Percentiles rank a stretch among this genome's conserved stretches.
These are phyloP conservation scores for Pontoporia blainvillei DNA, from an alignment of 2,113 vertebrate species.

Conservation along the genomic window DNA sequence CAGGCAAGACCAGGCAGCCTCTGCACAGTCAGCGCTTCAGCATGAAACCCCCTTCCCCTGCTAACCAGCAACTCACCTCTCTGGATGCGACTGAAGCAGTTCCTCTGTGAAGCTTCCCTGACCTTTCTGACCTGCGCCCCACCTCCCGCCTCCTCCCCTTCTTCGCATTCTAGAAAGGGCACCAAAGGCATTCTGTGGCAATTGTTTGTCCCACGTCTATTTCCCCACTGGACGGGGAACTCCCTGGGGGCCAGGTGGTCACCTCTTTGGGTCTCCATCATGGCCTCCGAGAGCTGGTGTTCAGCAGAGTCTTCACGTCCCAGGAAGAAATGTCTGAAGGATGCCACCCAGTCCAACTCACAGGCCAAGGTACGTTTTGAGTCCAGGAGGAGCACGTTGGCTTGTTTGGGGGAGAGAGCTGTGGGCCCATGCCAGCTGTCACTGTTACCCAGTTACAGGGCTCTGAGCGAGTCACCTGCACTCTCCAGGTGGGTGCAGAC, in stretches of 20 bases:
- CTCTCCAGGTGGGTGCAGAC: background rate
- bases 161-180: background rate
- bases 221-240: background rate
- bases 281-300: background rate
- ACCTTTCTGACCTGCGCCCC: too few relatives aligned
- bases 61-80: accelerated
- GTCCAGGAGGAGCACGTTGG: accelerated
- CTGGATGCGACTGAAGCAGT: background rate
- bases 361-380: background rate
- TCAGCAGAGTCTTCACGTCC: background rate
- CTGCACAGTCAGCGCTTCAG: background rate
- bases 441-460: background rate
- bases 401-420: background rate
- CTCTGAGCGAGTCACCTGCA: background rate
- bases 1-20: background rate
- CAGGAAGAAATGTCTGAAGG: background rate
- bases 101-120: background rate
- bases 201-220: too few relatives aligned
- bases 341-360: background rate
- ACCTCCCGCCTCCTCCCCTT: too few relatives aligned
- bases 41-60: background rate
- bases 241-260: background rate
- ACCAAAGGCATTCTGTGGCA: too few relatives aligned
- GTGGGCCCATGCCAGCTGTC: background rate
- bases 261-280: too few relatives aligned